A percentile compares a stretch with the other conserved stretches of the same genome.
Evolutionary conservation across 2,113 vertebrate species (phyloP).

Genomic region (Calyptommatus sinebrachiatus): DNA sequence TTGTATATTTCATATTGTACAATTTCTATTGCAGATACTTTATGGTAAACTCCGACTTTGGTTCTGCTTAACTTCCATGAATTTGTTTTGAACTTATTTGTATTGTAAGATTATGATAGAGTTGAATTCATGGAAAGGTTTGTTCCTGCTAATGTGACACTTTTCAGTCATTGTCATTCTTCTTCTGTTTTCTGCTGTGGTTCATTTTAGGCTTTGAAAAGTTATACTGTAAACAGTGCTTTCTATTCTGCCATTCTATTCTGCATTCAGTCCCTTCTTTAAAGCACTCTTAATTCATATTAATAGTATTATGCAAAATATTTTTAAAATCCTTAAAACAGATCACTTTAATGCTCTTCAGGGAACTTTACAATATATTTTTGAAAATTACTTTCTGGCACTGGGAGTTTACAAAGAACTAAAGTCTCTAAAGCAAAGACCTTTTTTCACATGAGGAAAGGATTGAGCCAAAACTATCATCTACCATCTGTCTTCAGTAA

Average conservation of each 20-base stretch:
- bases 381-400: conserved; percentile 21
- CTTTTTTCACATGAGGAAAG: conserved; percentile 54
- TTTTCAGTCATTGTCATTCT: neutral
- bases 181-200: neutral
- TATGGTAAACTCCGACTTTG: no score
- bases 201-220: neutral
- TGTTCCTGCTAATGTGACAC: neutral
- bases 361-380: accelerated
- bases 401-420: conserved; percentile 34
- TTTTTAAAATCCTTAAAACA: neutral
- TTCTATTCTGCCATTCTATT: neutral
- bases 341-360: neutral
- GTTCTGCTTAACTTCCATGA: no score
- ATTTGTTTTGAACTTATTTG: no score
- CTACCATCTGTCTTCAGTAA: conserved; percentile 56
- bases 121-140: neutral
- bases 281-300: neutral
- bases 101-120: neutral
- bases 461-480: conserved; percentile 55
- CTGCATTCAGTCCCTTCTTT: neutral
- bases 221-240: neutral
- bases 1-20: no score
- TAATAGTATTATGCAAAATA: neutral
- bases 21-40: no score
- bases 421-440: conserved; percentile 48